These are phyloP conservation scores for Ceyx melanurus DNA, from an alignment of 2,113 vertebrate genomes.

Conservation along the genomic window DNA sequence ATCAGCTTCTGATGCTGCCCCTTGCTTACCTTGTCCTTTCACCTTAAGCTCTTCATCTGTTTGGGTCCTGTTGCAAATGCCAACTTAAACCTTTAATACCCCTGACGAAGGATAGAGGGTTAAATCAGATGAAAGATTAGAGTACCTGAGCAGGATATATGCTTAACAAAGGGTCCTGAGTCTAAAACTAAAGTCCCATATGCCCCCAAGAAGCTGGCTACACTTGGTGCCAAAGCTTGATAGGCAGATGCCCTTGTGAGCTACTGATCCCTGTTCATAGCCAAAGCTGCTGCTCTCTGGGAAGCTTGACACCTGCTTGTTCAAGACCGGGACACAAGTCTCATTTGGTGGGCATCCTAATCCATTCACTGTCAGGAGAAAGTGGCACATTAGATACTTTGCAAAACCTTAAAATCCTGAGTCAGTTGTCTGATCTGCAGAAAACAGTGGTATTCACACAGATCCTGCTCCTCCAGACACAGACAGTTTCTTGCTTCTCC, in stretches of 20 bases:
- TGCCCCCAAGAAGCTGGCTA: neutral
- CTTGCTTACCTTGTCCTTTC: neutral
- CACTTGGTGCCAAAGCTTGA: neutral
- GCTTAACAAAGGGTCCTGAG: neutral
- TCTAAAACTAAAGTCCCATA: neutral
- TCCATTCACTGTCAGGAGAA: neutral
- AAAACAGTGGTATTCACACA: neutral
- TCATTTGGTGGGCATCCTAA: neutral
- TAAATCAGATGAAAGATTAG: slow-evolving; percentile 23
- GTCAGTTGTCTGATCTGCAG: neutral
- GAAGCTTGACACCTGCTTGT: neutral
- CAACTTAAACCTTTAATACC: neutral
- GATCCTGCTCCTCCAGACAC: neutral
- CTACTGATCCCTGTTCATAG: neutral
- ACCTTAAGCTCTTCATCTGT: neutral
- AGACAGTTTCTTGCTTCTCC: neutral
- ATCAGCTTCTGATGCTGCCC: neutral
- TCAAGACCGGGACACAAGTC: neutral
- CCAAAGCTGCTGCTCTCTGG: neutral
- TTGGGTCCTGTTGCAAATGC: neutral
- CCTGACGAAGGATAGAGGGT: neutral
- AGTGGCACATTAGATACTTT: neutral
- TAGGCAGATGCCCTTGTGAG: neutral
- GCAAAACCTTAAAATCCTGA: neutral
- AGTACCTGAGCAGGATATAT: neutral